Percentiles rank a stretch among this genome's conserved stretches.
These are phyloP conservation scores for Taeniopygia guttata DNA, from an alignment of 2,797 vertebrate genomes.

Conservation along the genomic window DNA sequence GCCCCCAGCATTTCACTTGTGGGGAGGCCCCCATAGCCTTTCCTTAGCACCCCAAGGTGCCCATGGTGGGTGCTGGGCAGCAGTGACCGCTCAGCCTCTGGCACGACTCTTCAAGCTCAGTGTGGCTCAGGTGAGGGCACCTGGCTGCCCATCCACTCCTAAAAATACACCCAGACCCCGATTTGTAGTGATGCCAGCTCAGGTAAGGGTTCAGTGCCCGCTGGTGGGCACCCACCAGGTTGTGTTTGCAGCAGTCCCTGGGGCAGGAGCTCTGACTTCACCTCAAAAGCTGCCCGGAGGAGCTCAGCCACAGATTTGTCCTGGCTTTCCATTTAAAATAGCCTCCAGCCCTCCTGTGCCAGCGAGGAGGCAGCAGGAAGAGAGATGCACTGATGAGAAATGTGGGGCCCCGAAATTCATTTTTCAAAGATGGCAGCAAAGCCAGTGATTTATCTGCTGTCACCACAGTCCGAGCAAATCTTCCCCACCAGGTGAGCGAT, in stretches of 20 bases:
- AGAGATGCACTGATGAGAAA: conserved; percentile 72
- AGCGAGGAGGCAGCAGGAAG: neutral
- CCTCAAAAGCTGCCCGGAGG: fast-evolving
- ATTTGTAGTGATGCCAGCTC: neutral
- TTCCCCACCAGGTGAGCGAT: conserved; percentile 71
- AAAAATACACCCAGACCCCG: neutral
- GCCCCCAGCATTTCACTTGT: neutral
- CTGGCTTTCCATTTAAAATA: neutral
- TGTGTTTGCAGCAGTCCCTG: fast-evolving
- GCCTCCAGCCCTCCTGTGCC: neutral
- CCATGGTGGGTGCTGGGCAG: fast-evolving
- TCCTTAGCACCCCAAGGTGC: fast-evolving
- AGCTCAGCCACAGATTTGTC: neutral
- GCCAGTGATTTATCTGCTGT: conserved; percentile 78
- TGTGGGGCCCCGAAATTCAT: conserved; percentile 62
- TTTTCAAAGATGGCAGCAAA: conserved; percentile 75
- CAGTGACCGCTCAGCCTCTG: fast-evolving
- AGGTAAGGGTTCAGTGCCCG: neutral
- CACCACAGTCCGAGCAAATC: conserved; percentile 54
- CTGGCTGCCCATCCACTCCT: neutral
- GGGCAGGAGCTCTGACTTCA: neutral
- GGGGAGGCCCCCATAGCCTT: neutral
- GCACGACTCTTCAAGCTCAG: fast-evolving
- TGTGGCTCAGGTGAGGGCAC: neutral
- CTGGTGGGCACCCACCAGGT: neutral